Evolutionary conservation across 2,797 vertebrate species (phyloP).

Genomic region (Pseudocheirus occidentalis): DNA sequence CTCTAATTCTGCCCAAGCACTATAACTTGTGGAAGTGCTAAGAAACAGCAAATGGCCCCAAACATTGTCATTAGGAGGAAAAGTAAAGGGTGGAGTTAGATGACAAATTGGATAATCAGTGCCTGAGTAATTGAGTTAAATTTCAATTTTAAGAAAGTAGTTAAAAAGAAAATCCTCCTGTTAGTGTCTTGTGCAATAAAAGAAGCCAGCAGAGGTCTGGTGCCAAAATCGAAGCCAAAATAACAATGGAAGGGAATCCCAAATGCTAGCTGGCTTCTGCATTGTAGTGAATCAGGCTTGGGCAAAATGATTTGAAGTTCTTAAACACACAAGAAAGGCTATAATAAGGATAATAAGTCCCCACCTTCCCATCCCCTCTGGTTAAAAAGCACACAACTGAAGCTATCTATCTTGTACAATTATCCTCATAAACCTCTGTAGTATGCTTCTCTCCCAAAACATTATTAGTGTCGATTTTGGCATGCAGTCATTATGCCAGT

Average conservation of each 20-base stretch:
- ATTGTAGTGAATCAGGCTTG: constrained; percentile 43
- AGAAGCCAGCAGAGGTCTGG: constrained; percentile 1
- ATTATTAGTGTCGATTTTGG: constrained; percentile 70
- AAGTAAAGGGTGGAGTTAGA: not conserved
- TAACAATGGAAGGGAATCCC: constrained; percentile 11
- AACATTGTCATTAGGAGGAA: not conserved
- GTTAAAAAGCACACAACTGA: constrained; percentile 20
- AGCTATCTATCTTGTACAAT: constrained; percentile 73
- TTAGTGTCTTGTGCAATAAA: not conserved
- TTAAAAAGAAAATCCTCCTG: constrained; percentile 25
- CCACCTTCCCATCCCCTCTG: constrained; percentile 41
- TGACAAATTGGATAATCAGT: constrained; percentile 6
- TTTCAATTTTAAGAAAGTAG: constrained; percentile 24
- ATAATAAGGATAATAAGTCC: constrained; percentile 52
- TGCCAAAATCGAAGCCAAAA: constrained; percentile 33
- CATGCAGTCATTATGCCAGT: constrained; percentile 67
- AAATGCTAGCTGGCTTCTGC: constrained; percentile 34
- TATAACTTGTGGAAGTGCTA: constrained; percentile 14
- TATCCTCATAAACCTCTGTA: constrained; percentile 74
- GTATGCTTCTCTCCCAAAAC: constrained; percentile 65
- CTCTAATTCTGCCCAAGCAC: not conserved
- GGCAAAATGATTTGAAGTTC: constrained; percentile 65
- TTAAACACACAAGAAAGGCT: constrained; percentile 38
- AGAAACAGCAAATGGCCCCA: constrained; percentile 14
- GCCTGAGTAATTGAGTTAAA: constrained; percentile 45